Evolutionary conservation across 2,888 invertebrate genomes (phyloP), one percentile per base, ranked within the genome.

Genomic region (Tipula lateralis): DNA sequence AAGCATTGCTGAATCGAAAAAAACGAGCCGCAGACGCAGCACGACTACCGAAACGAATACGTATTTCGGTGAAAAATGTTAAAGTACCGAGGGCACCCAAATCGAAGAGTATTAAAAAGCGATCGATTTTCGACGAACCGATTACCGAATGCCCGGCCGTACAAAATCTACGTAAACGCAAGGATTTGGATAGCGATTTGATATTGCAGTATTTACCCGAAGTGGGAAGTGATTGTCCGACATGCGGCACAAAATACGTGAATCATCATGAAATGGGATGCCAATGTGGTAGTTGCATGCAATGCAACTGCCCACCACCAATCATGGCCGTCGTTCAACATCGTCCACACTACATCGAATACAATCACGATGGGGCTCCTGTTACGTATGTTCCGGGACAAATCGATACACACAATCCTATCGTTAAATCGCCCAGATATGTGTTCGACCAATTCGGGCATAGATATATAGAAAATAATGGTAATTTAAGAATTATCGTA

Each of bases 401-500:
- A 30, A 5, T 1, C 0, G 32, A 16, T 1, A 0, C 82, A 16
- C 2, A 30, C 2, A 83, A 24, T 36, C 19, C 29, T 3, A 30
- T 7, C 16, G 29, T 29, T 16, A 29, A 29, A 16, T 29, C 24
- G 19, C 84, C 84, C 29, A 29, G 84, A 29, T 50, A 50, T 29
- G 87, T 86, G n/a, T 87, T 86, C 84, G 87, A 88, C 84, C 85
- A 86, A 34, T 86, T 88, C 34, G 88, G 88, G 34, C 89, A 88
- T 85, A 88, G 87, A 86, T 90, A 87, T 84, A 86, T 88, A 84
- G 87, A 87, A 84, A 87, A 88, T 16, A 88, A 89, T 80, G 87
- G 87, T 1, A 87, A 87, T 19, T 84, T 89, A 84, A 87, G 87
- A 30, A 84, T 86, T 4, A 84, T 89, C 24, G 85, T 87, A 36